These are phyloP conservation scores for Chloropsis hardwickii DNA, from an alignment of 2,113 vertebrate species.

Conservation along the genomic window DNA sequence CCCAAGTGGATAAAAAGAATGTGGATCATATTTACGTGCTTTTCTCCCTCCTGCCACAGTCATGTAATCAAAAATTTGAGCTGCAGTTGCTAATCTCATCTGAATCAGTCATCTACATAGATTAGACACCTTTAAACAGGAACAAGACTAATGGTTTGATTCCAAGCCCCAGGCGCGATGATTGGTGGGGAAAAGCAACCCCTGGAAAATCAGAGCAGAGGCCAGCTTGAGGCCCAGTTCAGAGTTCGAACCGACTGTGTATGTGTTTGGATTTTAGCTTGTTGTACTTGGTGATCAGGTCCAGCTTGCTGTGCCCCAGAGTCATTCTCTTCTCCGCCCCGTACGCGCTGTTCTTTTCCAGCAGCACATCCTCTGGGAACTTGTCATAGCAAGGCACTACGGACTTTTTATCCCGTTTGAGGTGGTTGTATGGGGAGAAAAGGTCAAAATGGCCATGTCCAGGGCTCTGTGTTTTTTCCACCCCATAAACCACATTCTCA, in stretches of 20 bases:
- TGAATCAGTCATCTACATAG: background rate
- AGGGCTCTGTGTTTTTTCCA: conserved; percentile 80
- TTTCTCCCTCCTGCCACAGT: background rate
- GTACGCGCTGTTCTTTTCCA: background rate
- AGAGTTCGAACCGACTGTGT: conserved; percentile 88
- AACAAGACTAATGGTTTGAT: background rate
- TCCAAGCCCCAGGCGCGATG: background rate
- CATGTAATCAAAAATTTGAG: background rate
- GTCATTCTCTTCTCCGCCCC: conserved; percentile 85
- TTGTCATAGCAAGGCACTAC: conserved; percentile 2
- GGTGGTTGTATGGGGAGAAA: conserved; percentile 82
- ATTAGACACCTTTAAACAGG: background rate
- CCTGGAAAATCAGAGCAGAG: background rate
- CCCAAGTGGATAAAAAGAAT: background rate
- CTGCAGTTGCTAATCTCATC: background rate
- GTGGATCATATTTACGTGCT: background rate
- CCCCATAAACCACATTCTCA: background rate
- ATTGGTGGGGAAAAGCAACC: background rate
- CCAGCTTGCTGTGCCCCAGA: conserved; percentile 94
- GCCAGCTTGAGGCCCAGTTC: background rate
- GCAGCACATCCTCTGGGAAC: conserved; percentile 5
- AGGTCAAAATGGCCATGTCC: conserved; percentile 86
- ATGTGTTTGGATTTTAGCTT: conserved; percentile 85
- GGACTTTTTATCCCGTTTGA: conserved; percentile 43
- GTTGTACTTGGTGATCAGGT: conserved; percentile 94